These are phyloP conservation scores for Stratiomys singularior DNA, from an alignment of 2,888 invertebrate genomes.

Conservation along the genomic window DNA sequence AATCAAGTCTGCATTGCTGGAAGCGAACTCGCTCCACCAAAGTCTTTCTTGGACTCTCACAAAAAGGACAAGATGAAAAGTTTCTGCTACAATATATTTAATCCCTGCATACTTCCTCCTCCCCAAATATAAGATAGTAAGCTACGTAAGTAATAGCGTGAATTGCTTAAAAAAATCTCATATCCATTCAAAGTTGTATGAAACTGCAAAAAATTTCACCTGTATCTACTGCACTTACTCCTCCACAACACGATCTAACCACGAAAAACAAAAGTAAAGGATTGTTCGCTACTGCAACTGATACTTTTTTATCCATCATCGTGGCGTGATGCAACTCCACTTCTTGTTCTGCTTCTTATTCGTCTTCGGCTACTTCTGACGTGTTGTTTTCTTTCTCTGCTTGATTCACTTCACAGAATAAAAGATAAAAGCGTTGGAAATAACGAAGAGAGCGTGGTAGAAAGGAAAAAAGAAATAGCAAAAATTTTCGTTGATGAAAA, in stretches of 20 bases:
- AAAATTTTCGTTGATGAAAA: conserved; percentile 1
- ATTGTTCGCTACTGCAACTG: not conserved
- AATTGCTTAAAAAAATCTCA: conserved; percentile 3
- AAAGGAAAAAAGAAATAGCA: not conserved
- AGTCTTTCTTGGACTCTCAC: no score
- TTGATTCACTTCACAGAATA: not conserved
- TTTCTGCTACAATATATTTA: no score
- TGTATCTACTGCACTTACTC: not conserved
- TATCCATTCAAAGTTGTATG: conserved; percentile 3
- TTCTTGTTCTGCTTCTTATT: not conserved
- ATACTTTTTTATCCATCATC: not conserved
- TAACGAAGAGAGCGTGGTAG: not conserved
- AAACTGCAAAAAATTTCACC: conserved; percentile 21
- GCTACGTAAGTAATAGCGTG: conserved; percentile 1
- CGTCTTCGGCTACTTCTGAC: not conserved
- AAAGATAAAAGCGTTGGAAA: not conserved
- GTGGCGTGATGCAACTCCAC: not conserved
- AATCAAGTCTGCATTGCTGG: not conserved
- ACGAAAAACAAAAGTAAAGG: not conserved
- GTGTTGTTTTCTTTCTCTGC: not conserved
- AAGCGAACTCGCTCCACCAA: not conserved
- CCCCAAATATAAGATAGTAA: not conserved
- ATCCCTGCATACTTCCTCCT: not conserved
- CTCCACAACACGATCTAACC: not conserved
- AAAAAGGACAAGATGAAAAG: no score